Evolutionary conservation across 2,113 vertebrate species (phyloP), one percentile per base, ranked within the genome.

Genomic region (Pollimyrus isidori): DNA sequence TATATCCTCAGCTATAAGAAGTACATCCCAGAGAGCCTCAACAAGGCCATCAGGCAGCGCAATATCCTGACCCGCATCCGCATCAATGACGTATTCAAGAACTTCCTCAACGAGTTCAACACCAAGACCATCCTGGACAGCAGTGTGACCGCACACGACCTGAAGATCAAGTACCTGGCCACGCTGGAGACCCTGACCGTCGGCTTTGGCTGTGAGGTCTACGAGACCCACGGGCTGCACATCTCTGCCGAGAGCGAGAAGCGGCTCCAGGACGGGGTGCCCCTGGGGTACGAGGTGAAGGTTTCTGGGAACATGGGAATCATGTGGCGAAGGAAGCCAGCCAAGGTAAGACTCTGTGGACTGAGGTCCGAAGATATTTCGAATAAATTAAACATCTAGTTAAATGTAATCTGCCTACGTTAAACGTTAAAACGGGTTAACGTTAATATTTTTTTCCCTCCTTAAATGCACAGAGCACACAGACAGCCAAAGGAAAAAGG

Each of bases 41-140:
- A 98, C 94, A 95, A 93, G 26, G 97, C 95, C 87, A 99, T 99
- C 93, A 97, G 96, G 91, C 98, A 98, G 92, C 97, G 97, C 91
- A 99, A 99, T 89, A 90, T 99, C 90, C 92, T 99, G 89, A 99
- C 98, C 3, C 97, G 98, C 87, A 95, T 98, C 89, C 96, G 98
- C 56, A 99, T 99, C 93, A 98, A 97, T 91, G 99, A 99, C 0
- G 98, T 99, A 87, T 99, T 99, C 93, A 99, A 97, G 94, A 98
- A 98, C 91, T 99, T 99, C 93, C 96, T 99, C 0, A 97, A 96
- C 3, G 98, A 99, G 92, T 99, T 99, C 92, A 98, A 98, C 93
- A 96, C 94, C 86, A 97, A 97, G 93, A 99, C 98, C 52, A 97
- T 99, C 82, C 95, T 95, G 1, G 97, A 98, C 92, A 97, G 97